phyloP scores from a whole-genome alignment of 2,888 invertebrate species.

The Chloroclystis v-ata region DNA sequence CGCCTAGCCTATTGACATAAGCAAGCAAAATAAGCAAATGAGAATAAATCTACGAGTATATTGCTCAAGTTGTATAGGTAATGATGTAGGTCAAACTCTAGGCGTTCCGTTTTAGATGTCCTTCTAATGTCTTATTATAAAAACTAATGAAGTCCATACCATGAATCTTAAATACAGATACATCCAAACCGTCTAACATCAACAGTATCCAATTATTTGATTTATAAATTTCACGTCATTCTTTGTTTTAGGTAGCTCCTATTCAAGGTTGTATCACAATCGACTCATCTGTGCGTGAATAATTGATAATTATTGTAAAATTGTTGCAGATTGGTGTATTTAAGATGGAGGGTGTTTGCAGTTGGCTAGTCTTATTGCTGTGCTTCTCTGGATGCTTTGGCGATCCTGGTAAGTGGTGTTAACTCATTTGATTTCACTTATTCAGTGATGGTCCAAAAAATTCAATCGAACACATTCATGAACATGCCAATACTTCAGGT shows the following conservation, averaged over 20 bases:
- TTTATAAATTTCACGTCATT: conserved; percentile 7
- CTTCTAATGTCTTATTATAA: conserved; percentile 37
- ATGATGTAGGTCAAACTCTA: conserved; percentile 46
- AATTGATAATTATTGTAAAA: conserved; percentile 27
- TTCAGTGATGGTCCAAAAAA: too few relatives aligned
- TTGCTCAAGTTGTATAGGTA: conserved; percentile 37
- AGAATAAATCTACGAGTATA: background rate
- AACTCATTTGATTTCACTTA: too few relatives aligned
- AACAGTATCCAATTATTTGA: too few relatives aligned
- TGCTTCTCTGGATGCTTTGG: conserved; percentile 33
- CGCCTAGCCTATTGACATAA: too few relatives aligned
- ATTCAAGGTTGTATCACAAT: conserved; percentile 15
- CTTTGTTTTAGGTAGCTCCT: conserved; percentile 12
- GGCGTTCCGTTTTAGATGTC: conserved; percentile 36
- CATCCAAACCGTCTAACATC: too few relatives aligned
- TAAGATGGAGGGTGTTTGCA: conserved; percentile 37
- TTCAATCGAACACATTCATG: too few relatives aligned
- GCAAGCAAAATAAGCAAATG: too few relatives aligned
- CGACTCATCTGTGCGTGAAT: conserved; percentile 19
- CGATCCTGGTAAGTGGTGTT: conserved; percentile 42
- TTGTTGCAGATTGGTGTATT: conserved; percentile 38
- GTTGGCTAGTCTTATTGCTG: conserved; percentile 29
- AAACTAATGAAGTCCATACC: conserved; percentile 31
- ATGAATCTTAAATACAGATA: background rate
- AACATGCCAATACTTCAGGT: too few relatives aligned